Conservation (phyloP, 2,797 vertebrate species). For the Clarias fuscus region DNA sequence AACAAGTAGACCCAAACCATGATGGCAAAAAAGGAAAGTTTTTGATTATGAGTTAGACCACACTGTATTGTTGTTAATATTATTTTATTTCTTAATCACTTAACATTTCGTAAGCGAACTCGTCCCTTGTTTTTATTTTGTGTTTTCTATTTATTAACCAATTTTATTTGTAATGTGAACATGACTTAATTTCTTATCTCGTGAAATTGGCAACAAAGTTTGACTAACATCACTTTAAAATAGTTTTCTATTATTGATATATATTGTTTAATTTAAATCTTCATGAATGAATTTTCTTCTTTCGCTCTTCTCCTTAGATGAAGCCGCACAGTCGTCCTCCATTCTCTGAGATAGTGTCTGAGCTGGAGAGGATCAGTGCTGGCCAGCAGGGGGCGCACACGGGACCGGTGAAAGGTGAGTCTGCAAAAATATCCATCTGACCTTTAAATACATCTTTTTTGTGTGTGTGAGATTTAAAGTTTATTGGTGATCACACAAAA, state of each 20-base stretch:
- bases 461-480: too few species aligned
- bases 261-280: too few species aligned
- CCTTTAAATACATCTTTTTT: not conserved
- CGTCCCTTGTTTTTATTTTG: not conserved
- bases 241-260: too few species aligned
- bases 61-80: not conserved
- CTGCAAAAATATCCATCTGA: not conserved
- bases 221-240: not conserved
- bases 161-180: not conserved
- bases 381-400: slow-evolving; percentile 49
- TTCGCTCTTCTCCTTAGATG: slow-evolving; percentile 74
- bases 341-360: slow-evolving; percentile 80
- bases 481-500: too few species aligned
- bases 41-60: not conserved
- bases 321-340: slow-evolving; percentile 81
- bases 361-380: slow-evolving; percentile 74
- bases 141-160: not conserved
- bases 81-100: not conserved
- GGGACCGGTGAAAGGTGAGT: slow-evolving; percentile 58
- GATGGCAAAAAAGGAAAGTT: not conserved
- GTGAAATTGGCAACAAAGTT: not conserved
- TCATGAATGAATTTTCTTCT: not conserved
- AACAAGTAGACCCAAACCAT: not conserved
- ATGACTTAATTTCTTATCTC: not conserved
- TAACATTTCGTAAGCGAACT: too few species aligned